Evolutionary conservation across 1,140 invertebrate species (phyloP).

Genomic region (Apis cerana): DNA sequence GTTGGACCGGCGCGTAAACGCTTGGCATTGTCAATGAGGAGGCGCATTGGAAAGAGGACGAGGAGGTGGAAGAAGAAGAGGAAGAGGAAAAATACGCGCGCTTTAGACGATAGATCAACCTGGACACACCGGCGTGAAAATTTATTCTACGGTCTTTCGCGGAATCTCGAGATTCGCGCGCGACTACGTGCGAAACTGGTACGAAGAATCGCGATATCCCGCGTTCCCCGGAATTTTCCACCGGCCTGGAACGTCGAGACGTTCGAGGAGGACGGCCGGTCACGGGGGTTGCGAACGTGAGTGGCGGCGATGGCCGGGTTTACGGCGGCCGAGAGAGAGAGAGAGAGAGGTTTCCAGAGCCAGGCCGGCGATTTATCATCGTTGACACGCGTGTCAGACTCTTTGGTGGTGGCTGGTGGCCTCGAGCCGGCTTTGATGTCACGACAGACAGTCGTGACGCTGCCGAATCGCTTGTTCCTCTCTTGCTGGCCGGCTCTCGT

Average conservation of each 20-base stretch:
- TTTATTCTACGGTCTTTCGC: slow-evolving; percentile 4
- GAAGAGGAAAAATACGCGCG: neutral
- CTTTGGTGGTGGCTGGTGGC: neutral
- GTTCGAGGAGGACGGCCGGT: too few species aligned
- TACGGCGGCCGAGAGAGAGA: neutral
- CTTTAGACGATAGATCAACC: neutral
- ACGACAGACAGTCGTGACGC: slow-evolving; percentile 4
- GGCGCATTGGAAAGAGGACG: slow-evolving; percentile 12
- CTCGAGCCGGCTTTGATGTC: slow-evolving; percentile 15
- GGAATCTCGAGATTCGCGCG: neutral
- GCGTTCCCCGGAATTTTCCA: neutral
- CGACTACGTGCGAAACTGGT: neutral
- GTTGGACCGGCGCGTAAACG: slow-evolving; percentile 35
- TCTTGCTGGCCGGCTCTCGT: neutral
- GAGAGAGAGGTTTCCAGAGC: too few species aligned
- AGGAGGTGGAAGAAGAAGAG: neutral
- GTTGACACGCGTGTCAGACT: neutral
- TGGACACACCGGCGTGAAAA: neutral
- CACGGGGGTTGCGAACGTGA: too few species aligned
- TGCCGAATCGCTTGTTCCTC: slow-evolving; percentile 8
- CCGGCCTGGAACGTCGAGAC: too few species aligned
- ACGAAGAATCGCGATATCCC: neutral
- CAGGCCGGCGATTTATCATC: slow-evolving; percentile 26
- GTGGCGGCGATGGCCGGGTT: too few species aligned
- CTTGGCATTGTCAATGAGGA: slow-evolving; percentile 22